Base-by-base conservation (phyloP, 2,797 vertebrate genomes). In the Mormyrus hasselquistii region DNA sequence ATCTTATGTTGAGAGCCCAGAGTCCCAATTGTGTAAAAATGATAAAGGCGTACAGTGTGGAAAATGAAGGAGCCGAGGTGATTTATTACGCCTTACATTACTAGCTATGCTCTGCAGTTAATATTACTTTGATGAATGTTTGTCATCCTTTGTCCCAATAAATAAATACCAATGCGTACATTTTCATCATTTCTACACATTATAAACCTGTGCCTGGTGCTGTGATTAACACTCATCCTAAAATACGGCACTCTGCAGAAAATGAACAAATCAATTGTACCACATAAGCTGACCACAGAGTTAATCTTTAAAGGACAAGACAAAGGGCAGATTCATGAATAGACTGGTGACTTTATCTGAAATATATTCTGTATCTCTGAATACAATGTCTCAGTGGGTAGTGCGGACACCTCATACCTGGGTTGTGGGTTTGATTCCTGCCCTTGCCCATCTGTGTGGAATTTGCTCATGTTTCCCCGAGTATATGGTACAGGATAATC, bases 101-200 rank as follows among this genome's bases (percentile, higher is more conserved):
- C 25, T 65, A 82, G 65, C 41, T 73, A 87, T 82, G 89, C 69
- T 57, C 38, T 62, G 69, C 44, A 57, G 85, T 87, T 55, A 89
- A 76, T 50, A 53, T 38, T 25, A 55, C 79, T 55, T 76, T 87
- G 85, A 89, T 89, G n/a, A 82, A 89, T 89, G 88, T 50, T 57
- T 57, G 55, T 47, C 76, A 34, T 50, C 62, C n/a, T 53, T 19
- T 44, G 55, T 89, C 88, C 82, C 14, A 59, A 62, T 85, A 89
- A 50, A 65, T 50, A 89, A 89, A 89, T 52, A 89, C 55, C 57
- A 25, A 62, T 50, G 88, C 57, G 29, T 89, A 86, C 65, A 89
- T 89, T 85, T 86, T 50, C 55, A 85, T 89, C 88, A 89, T 69
- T 41, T 84, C 50, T 59, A 4, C 29, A 47, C 88, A 83, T 83